phyloP scores from a whole-genome alignment of 2,113 vertebrate genomes.

The Cinclus mexicanus region DNA sequence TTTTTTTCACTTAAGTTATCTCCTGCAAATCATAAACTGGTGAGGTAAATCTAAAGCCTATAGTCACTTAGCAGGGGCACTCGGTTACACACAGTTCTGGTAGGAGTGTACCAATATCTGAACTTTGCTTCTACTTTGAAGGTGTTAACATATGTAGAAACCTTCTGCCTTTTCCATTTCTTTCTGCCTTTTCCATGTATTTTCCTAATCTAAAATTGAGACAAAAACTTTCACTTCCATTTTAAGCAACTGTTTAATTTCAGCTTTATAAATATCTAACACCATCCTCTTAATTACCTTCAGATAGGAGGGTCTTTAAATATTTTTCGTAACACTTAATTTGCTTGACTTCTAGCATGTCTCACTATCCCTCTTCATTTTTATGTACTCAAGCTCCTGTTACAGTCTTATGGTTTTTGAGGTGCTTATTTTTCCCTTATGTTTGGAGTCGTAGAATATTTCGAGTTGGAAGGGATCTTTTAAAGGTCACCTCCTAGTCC shows the following conservation, averaged over 20 bases:
- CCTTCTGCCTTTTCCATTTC: background rate
- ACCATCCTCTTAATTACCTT: background rate
- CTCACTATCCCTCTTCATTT: background rate
- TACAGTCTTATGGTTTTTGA: background rate
- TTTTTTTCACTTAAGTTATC: background rate
- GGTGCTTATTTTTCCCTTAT: background rate
- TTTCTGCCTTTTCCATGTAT: background rate
- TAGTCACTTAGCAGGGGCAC: background rate
- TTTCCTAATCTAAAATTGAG: background rate
- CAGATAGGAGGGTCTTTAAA: background rate
- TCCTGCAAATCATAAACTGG: background rate
- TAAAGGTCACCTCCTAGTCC: background rate
- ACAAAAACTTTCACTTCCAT: background rate
- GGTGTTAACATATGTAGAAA: background rate
- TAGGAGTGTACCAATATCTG: accelerated
- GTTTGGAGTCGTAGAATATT: background rate
- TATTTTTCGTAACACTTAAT: background rate
- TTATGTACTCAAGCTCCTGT: background rate
- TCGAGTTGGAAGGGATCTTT: background rate
- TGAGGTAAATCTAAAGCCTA: background rate
- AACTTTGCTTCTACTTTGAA: background rate
- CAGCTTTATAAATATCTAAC: background rate
- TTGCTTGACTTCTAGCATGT: background rate
- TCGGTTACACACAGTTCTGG: background rate
- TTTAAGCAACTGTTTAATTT: background rate